Evolutionary conservation across 1,140 invertebrate genomes (phyloP).

Genomic region (Gryon sp.): DNA sequence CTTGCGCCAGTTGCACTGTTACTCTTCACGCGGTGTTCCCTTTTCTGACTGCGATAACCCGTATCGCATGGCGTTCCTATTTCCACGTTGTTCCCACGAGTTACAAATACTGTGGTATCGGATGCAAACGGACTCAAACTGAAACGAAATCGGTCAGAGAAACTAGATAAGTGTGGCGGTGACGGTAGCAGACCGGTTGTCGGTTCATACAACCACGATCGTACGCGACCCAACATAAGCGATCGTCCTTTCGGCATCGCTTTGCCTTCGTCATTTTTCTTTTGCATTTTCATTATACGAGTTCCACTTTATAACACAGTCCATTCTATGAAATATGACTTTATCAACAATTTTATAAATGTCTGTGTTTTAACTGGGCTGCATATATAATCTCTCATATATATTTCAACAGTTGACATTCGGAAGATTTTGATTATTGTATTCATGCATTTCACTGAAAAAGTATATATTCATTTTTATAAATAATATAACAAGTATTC

Average conservation of each 20-base stretch:
- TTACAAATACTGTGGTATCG: conserved; percentile 56
- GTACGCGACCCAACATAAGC: conserved; percentile 1
- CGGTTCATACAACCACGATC: conserved; percentile 46
- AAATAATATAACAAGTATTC: too few species aligned
- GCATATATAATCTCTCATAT: not conserved
- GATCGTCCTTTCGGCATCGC: conserved; percentile 36
- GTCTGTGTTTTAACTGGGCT: not conserved
- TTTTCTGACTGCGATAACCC: conserved; percentile 59
- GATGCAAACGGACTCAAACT: conserved; percentile 57
- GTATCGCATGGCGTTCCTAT: conserved; percentile 63
- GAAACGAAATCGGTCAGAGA: conserved; percentile 63
- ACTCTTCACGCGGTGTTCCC: conserved; percentile 56
- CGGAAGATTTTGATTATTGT: too few species aligned
- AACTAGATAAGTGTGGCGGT: conserved; percentile 61
- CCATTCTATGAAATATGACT: conserved; percentile 7
- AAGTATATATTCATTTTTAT: too few species aligned
- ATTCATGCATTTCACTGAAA: too few species aligned
- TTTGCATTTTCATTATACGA: conserved; percentile 14
- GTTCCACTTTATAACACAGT: conserved; percentile 6
- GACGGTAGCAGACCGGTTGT: conserved; percentile 45
- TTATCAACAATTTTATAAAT: not conserved
- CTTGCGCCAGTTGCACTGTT: conserved; percentile 42
- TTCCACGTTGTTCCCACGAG: conserved; percentile 62
- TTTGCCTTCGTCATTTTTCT: conserved; percentile 1
- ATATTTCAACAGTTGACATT: not conserved